phyloP scores from a whole-genome alignment of 2,113 vertebrate species.

The Dunckerocampus dactyliophorus region DNA sequence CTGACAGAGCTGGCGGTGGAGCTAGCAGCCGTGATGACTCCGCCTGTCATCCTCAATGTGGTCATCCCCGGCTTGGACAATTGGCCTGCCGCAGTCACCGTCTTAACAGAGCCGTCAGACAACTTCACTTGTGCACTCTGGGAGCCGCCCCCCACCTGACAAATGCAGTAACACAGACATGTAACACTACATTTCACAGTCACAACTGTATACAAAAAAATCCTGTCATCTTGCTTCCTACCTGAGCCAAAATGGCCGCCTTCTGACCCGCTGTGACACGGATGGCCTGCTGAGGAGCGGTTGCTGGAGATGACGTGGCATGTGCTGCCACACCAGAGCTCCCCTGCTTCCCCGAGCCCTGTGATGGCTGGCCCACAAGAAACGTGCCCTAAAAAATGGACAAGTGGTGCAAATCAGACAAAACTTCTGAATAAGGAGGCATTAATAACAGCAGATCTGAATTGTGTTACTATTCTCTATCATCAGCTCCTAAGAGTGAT shows the following conservation, averaged over 20 bases:
- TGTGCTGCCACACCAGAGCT: conserved; percentile 76
- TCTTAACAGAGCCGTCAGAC: conserved; percentile 86
- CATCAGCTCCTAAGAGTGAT: too few species aligned
- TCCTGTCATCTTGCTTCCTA: conserved; percentile 30
- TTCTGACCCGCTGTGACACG: conserved; percentile 95
- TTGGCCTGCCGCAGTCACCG: conserved; percentile 77
- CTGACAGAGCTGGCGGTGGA: conserved; percentile 74
- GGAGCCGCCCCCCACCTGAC: conserved; percentile 78
- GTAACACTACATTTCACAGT: background rate
- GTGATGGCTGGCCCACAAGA: conserved; percentile 91
- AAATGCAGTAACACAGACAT: background rate
- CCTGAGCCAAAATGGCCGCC: conserved; percentile 91
- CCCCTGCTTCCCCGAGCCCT: conserved; percentile 83
- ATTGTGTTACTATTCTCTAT: background rate
- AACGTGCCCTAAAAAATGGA: conserved; percentile 85
- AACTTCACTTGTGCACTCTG: conserved; percentile 88
- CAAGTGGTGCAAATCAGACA: background rate
- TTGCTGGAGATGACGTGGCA: conserved; percentile 73
- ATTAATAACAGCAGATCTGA: background rate
- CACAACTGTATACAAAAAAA: background rate
- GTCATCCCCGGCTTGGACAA: conserved; percentile 92
- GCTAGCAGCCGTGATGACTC: conserved; percentile 85
- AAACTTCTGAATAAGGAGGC: background rate
- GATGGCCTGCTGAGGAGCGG: conserved; percentile 83
- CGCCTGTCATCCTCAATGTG: conserved; percentile 87